phyloP scores from a whole-genome alignment of 2,888 invertebrate species.

The Drosophila robusta region DNA sequence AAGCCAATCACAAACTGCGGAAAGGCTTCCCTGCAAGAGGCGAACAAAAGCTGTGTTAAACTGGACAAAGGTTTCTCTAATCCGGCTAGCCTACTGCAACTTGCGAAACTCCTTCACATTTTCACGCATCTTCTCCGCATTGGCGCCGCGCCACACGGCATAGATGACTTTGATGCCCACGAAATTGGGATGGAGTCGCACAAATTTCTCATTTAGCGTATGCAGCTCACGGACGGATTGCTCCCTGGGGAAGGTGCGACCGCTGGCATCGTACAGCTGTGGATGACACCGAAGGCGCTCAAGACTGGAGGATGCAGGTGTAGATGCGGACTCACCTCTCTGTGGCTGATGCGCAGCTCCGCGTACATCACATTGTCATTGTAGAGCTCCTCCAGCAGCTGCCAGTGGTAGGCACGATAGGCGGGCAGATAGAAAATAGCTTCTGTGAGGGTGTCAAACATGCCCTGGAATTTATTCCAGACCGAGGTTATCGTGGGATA shows the following conservation, averaged over 20 bases:
- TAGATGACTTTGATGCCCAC: conserved; percentile 88
- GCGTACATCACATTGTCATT: conserved; percentile 88
- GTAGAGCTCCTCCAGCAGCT: conserved; percentile 86
- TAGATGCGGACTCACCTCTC: conserved; percentile 54
- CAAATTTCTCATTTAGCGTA: conserved; percentile 86
- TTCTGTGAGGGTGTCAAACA: conserved; percentile 85
- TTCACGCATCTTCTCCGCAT: conserved; percentile 43
- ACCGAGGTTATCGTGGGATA: conserved; percentile 77
- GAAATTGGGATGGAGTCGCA: conserved; percentile 86
- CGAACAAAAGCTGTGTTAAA: neutral
- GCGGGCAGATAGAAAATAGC: conserved; percentile 86
- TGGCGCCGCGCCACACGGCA: conserved; percentile 64
- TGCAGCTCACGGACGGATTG: conserved; percentile 83
- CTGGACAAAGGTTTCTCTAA: neutral
- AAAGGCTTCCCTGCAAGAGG: conserved; percentile 63
- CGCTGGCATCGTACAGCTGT: conserved; percentile 87
- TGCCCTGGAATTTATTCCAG: conserved; percentile 86
- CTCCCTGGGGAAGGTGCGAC: conserved; percentile 85
- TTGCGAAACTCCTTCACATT: conserved; percentile 66
- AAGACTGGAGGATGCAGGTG: neutral
- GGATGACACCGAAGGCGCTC: neutral
- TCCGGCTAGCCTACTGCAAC: conserved; percentile 70
- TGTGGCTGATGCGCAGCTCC: conserved; percentile 86
- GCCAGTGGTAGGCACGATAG: conserved; percentile 86
- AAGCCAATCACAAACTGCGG: conserved; percentile 88